Evolutionary conservation across 2,113 vertebrate species (phyloP), one percentile per base, ranked within the genome.

Genomic region (Macquaria ambigua): DNA sequence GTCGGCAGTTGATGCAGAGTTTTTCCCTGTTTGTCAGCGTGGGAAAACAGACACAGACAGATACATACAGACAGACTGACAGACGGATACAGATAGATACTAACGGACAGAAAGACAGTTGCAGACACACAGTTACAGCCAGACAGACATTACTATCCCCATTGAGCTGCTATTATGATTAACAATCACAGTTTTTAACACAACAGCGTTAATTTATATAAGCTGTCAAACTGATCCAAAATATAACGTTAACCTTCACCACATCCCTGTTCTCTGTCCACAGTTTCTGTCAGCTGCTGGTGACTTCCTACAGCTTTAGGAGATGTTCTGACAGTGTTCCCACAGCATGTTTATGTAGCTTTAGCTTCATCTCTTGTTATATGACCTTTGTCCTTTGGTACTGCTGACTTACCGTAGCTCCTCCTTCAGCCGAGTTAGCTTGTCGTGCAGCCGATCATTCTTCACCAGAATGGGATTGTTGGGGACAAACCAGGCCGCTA

Each of bases 401-500:
- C 20, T 71, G 16, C 14, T 37, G 18, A 89, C 95, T 62, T 28
- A 97, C 97, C 79, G 6, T 11, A 97, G 87, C 39, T 95, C 94
- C 0, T 83, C 5, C 18, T 41, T 69, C 2, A 98, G 93, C 0
- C 86, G 61, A 0, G 0, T 0, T 68, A 95, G 59, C 92, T 97
- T 98, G 28, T 94, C 77, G 0, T 34, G 0, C 82, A 97, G 94
- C 6, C 96, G 90, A 0, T 0, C 0, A 5, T 99, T 99, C 90
- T 97, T 97, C 11, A 99, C 97, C 0, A 0, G 20, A 5, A 93
- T 93, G 0, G 98, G 96, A 25, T 93, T 89, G 0, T 97, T 95
- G 0, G 98, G 97, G 53, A 99, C 96, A 3, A 97, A 98, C 97
- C 98, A 99, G 70, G 97, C 97, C 0, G 96, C 97, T 0, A 98